Conservation (phyloP, 2,797 vertebrate species). For the Muraenolepis orangiensis region DNA sequence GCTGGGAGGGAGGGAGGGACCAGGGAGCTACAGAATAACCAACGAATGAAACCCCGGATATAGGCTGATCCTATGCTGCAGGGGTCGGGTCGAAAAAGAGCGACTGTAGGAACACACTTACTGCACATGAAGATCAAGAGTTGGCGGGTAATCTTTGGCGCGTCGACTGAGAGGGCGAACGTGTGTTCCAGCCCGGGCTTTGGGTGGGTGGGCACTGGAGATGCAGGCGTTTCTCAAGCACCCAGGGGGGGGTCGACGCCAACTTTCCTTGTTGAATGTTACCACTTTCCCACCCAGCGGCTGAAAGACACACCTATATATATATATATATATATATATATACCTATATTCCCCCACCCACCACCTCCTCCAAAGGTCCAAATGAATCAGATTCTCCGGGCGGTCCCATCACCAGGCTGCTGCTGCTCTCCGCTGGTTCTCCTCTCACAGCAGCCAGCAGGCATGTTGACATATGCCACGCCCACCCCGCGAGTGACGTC, state of each 20-base stretch:
- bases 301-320: not conserved
- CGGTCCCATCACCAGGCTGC: not conserved
- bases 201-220: not conserved
- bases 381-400: not conserved
- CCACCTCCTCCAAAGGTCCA: not conserved
- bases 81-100: not conserved
- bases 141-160: constrained; percentile 2
- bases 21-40: not conserved
- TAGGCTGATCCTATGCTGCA: not conserved
- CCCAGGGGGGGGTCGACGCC: constrained; percentile 9
- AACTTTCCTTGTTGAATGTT: constrained; percentile 29
- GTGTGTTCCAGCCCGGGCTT: not conserved
- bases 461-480: constrained; percentile 53
- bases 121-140: constrained; percentile 48
- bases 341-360: no score
- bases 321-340: no score
- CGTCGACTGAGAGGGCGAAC: not conserved
- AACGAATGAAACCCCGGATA: not conserved
- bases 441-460: no score
- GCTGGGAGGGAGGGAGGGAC: no score
- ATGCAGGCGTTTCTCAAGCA: not conserved
- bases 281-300: not conserved
- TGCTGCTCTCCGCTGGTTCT: no score
- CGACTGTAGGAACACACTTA: constrained; percentile 29
- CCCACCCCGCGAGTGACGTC: constrained; percentile 66